Conservation (phyloP, 2,888 invertebrate genomes). For the Sialis lutaria region DNA sequence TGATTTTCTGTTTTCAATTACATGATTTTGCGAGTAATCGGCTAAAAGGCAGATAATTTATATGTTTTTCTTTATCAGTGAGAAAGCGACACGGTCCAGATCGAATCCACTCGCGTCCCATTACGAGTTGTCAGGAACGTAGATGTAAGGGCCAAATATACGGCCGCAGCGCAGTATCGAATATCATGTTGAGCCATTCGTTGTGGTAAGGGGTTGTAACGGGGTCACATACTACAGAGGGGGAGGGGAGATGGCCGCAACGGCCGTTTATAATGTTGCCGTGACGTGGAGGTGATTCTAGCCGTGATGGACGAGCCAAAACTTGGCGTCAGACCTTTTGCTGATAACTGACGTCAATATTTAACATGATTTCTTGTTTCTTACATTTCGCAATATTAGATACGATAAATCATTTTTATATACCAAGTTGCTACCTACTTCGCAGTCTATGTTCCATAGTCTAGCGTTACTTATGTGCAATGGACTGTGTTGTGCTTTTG, state of each 20-base stretch:
- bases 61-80: no score
- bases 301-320: conserved; percentile 5
- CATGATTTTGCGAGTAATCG: no score
- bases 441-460: neutral
- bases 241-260: neutral
- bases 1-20: no score
- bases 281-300: conserved; percentile 24
- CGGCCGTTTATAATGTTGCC: conserved; percentile 22
- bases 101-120: no score
- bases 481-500: neutral
- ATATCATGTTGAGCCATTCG: neutral
- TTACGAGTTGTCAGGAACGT: neutral
- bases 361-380: conserved; percentile 26
- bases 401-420: conserved; percentile 21
- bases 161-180: neutral
- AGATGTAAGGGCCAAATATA: neutral
- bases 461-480: neutral
- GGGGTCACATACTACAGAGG: neutral
- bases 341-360: conserved; percentile 22
- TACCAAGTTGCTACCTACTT: conserved; percentile 10
- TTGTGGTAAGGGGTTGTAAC: neutral
- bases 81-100: no score
- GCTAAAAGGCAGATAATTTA: no score
- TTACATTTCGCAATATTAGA: conserved; percentile 24
- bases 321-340: conserved; percentile 5